Evolutionary conservation across 2,797 vertebrate species (phyloP).

Genomic region (Arrhamphus sclerolepis): DNA sequence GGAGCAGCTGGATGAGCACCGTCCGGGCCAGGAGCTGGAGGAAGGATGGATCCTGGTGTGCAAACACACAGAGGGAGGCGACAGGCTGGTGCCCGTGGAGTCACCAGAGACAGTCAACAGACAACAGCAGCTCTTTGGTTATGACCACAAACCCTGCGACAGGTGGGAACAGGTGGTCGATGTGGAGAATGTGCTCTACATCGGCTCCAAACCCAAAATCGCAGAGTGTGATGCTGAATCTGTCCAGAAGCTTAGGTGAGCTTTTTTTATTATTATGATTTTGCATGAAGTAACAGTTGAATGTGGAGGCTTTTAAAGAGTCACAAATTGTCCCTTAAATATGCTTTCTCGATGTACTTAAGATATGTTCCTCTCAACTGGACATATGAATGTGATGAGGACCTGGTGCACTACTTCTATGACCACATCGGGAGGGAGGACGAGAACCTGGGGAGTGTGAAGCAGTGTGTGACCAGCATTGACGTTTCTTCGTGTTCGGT

Average conservation of each 20-base stretch:
- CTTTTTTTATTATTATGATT: no score
- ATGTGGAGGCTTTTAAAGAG: background rate
- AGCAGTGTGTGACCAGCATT: conserved; percentile 97
- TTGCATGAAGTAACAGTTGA: background rate
- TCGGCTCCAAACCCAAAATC: conserved; percentile 86
- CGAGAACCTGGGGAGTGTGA: conserved; percentile 94
- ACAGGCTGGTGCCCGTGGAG: conserved; percentile 92
- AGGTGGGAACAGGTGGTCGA: conserved; percentile 97
- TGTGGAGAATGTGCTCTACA: conserved; percentile 87
- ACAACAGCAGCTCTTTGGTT: conserved; percentile 94
- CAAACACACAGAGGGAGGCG: conserved; percentile 92
- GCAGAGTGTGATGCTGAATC: conserved; percentile 86
- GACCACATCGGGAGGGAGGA: conserved; percentile 96
- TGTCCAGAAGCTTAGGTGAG: conserved; percentile 91
- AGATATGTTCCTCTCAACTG: conserved; percentile 93
- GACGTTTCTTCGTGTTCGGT: conserved; percentile 95
- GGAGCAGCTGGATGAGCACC: conserved; percentile 94
- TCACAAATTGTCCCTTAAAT: background rate
- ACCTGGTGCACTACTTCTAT: conserved; percentile 95
- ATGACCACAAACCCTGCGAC: conserved; percentile 91
- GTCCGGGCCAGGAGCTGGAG: conserved; percentile 85
- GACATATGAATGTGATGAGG: conserved; percentile 96
- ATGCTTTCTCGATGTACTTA: conserved; percentile 7
- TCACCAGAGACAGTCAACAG: conserved; percentile 87
- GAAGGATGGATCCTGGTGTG: conserved; percentile 96